Evolutionary conservation across 2,797 vertebrate species (phyloP).

Genomic region (Scomberomorus guttatus): DNA sequence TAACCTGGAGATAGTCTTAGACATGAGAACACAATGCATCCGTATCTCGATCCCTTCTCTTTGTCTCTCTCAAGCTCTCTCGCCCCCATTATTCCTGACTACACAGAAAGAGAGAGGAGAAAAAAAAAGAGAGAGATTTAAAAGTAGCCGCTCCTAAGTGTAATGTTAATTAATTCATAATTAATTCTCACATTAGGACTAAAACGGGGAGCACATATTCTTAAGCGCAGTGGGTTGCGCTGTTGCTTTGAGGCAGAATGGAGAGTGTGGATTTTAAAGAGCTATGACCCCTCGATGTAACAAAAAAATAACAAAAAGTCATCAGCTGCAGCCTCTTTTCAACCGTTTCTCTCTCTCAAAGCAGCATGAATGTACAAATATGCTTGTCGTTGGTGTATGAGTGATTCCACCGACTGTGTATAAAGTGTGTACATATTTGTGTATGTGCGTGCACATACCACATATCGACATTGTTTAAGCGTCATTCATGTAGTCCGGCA

Average conservation of each 20-base stretch:
- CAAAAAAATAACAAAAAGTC: conserved; percentile 67
- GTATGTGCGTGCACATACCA: conserved; percentile 4
- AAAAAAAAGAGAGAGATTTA: conserved; percentile 40
- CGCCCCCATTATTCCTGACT: conserved; percentile 63
- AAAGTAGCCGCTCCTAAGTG: conserved; percentile 73
- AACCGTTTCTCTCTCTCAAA: conserved; percentile 41
- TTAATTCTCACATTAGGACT: conserved; percentile 80
- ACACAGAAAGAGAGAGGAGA: conserved; percentile 45
- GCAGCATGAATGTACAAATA: conserved; percentile 13
- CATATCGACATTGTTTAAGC: conserved; percentile 52
- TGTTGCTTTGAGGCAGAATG: conserved; percentile 72
- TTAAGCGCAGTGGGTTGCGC: conserved; percentile 72
- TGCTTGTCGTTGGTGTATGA: not conserved
- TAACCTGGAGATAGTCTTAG: conserved; percentile 81
- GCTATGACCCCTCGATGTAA: conserved; percentile 58
- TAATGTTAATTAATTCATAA: conserved; percentile 83
- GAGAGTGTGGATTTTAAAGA: conserved; percentile 63
- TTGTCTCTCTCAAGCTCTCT: conserved; percentile 57
- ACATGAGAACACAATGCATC: conserved; percentile 64
- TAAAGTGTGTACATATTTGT: conserved; percentile 34
- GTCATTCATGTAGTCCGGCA: conserved; percentile 58
- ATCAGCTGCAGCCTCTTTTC: conserved; percentile 53
- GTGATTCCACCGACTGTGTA: conserved; percentile 21
- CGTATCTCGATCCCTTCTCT: conserved; percentile 68
- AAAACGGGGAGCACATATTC: conserved; percentile 75